These are phyloP conservation scores for Thalassophryne amazonica DNA, from an alignment of 2,797 vertebrate species.

Conservation along the genomic window DNA sequence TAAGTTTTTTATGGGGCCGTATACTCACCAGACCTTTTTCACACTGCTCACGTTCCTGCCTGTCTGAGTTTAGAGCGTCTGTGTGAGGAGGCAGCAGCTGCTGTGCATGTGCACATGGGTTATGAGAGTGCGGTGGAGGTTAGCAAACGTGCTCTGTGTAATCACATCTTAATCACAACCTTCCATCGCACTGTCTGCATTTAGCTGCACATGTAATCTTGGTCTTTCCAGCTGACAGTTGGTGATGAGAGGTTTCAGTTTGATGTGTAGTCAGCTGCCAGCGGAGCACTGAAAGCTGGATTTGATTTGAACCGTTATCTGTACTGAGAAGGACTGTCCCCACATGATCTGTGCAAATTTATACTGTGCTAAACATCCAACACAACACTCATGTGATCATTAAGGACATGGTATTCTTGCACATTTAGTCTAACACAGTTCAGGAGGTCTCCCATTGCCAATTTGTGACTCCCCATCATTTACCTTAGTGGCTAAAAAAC, in stretches of 20 bases:
- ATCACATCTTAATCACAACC: slow-evolving; percentile 52
- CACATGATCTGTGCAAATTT: no score
- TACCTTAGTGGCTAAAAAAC: no score
- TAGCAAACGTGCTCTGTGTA: slow-evolving; percentile 42
- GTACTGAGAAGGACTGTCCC: neutral
- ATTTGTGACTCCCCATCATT: no score
- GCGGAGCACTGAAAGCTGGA: neutral
- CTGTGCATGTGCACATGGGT: slow-evolving; percentile 22
- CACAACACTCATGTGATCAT: no score
- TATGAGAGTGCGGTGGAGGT: slow-evolving; percentile 1
- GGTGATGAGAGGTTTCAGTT: slow-evolving; percentile 21
- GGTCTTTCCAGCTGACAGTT: neutral
- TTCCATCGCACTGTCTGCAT: slow-evolving; percentile 17
- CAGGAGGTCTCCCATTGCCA: no score
- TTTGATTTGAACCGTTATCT: slow-evolving; percentile 6
- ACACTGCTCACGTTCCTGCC: no score
- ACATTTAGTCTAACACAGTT: no score
- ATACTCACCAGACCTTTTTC: no score
- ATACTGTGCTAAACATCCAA: no score
- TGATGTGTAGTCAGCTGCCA: slow-evolving; percentile 1
- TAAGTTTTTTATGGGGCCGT: no score
- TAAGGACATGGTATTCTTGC: no score
- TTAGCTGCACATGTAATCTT: slow-evolving; percentile 32
- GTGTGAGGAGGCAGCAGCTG: slow-evolving; percentile 8
- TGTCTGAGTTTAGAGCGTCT: slow-evolving; percentile 15